Conservation (phyloP, 2,113 vertebrate genomes). For the Oostethus manadensis region DNA sequence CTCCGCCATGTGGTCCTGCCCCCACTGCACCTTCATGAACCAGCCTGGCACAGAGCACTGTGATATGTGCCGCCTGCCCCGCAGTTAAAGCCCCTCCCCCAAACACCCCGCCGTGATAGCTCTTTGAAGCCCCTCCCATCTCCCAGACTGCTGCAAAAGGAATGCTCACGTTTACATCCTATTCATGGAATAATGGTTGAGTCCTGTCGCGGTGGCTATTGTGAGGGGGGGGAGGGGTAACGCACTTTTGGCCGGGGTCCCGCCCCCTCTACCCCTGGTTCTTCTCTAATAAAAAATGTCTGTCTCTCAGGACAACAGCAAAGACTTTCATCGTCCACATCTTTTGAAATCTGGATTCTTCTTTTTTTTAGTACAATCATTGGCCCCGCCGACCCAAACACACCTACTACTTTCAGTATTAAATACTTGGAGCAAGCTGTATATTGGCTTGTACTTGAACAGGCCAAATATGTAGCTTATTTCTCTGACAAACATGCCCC, state of each 20-base stretch:
- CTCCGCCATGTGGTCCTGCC: conserved; percentile 90
- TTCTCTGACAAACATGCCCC: conserved; percentile 12
- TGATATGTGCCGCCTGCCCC: conserved; percentile 97
- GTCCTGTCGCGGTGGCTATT: neutral
- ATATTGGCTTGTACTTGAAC: conserved; percentile 24
- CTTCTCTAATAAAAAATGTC: conserved; percentile 19
- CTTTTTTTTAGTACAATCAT: conserved; percentile 38
- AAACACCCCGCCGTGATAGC: conserved; percentile 19
- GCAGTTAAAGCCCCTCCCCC: conserved; percentile 67
- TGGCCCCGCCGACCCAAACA: conserved; percentile 6
- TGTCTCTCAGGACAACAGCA: conserved; percentile 49
- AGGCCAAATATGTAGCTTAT: conserved; percentile 46
- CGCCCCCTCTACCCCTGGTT: neutral
- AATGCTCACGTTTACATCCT: conserved; percentile 46
- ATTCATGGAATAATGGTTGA: no score
- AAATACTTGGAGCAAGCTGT: conserved; percentile 7
- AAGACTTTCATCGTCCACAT: conserved; percentile 17
- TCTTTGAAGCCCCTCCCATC: conserved; percentile 1
- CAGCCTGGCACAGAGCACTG: conserved; percentile 95
- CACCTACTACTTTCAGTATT: conserved; percentile 43
- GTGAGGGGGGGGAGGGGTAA: neutral
- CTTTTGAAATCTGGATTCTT: neutral
- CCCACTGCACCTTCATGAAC: conserved; percentile 99
- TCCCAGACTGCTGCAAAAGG: conserved; percentile 44
- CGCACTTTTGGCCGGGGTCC: conserved; percentile 47